Evolutionary conservation across 2,888 invertebrate species (phyloP), one percentile per base, ranked within the genome.

Genomic region (Parnassius glacialis): DNA sequence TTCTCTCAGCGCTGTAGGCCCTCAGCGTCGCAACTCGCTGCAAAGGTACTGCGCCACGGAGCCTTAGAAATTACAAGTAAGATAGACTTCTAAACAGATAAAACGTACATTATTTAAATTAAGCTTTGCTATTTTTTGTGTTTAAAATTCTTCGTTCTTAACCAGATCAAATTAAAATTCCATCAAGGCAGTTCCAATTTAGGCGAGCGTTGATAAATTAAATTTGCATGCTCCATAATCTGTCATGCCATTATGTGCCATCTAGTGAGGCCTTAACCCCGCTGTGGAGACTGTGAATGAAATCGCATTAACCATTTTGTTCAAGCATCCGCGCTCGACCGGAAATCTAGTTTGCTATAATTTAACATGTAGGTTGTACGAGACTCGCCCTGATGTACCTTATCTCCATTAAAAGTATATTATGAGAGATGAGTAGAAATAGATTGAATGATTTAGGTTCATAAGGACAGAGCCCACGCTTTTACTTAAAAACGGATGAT

Each of bases 271-370:
- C 62, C 58, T 63, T 63, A 59, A 59, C 59, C 59, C 52, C 41
- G 52, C 41, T 51, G 55, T 57, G 52, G 59, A 58, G 59, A 52
- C 59, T 58, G 52, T 54, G 51, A 59, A 62, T 62, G 57, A 57
- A 61, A 62, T 62, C 57, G 47, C 62, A 62, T 62, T 62, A 62
- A 50, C 54, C 54, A 51, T 59, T 63, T 59, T 59, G 59, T 63
- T 59, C 55, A 16, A 63, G 63, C 59, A 59, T 63, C 59, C 63
- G 63, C 63, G 51, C 51, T 56, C 47, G 59, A 59, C 59, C 63
- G 63, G 63, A 63, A 63, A 63, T 56, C 43, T 25, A 59, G 55
- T 64, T 56, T 59, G 43, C 51, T 64, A 63, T 54, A 55, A 7
- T 34, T 34, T 7, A 57, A 60, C 62, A 64, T 47, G 41, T 57